Base-by-base conservation (phyloP, 1,140 invertebrate genomes). In the Drosophila pandora region DNA sequence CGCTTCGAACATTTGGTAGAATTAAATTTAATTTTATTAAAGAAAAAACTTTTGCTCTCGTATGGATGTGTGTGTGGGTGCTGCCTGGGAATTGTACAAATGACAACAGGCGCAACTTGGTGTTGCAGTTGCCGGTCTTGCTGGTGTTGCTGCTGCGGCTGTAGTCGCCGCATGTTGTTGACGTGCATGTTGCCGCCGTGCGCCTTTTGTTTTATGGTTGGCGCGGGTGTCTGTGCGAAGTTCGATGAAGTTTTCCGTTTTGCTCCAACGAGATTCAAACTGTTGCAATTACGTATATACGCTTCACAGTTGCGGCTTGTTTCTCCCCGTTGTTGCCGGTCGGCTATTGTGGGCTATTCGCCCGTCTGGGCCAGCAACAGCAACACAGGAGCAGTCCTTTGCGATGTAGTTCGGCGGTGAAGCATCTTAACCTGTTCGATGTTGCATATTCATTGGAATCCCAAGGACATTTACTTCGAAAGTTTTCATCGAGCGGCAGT, bases 21-120 rank as follows among this genome's bases (percentile, higher is more conserved):
- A 85, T 85, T 87, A 82, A 87, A 85, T 85, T 85, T 85, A 85
- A 85, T 85, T 87, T 85, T 87, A 85, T 85, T 85, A 87, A 85
- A 87, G 80, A 85, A 85, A 83, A 85, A 87, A 78, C 69, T 87
- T 77, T 85, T 78, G 56, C 67, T 64, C 62, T 59, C 53, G 37
- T 62, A 37, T 70, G 25, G n/a, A n/a, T 49, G 56, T 55, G 22
- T 56, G 56, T 48, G 48, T 54, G 45, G 39, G 41, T 73, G 74
- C 47, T 77, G 73, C 56, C 68, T 81, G 81, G 82, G 82, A 85
- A 87, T 85, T 85, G 61, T 75, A 82, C 74, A 82, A 85, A 87
- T 82, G 81, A 85, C 81, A 87, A 81, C 64, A 74, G 64, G 68
- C 79, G 75, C 81, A 79, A 87, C 63, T 65, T 76, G 76, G 55